Evolutionary conservation across 2,888 invertebrate species (phyloP).

Genomic region (Himalopsyche kuldschensis): DNA sequence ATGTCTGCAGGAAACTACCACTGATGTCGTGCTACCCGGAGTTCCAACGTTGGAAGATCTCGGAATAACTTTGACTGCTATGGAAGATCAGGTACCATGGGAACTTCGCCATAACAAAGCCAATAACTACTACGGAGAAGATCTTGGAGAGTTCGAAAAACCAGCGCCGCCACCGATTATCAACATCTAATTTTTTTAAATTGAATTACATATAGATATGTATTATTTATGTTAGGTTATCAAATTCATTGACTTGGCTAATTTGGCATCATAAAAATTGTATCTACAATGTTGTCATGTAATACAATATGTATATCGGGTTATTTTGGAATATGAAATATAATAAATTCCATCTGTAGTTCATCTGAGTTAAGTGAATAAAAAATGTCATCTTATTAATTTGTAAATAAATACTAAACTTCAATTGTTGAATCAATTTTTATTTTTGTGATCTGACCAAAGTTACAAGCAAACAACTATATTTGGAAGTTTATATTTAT

Average conservation of each 20-base stretch:
- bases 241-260: not conserved
- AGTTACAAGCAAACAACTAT: not conserved
- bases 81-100: conserved; percentile 85
- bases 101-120: conserved; percentile 73
- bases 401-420: not conserved
- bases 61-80: conserved; percentile 72
- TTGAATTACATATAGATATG: not conserved
- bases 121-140: conserved; percentile 71
- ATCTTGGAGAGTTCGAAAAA: conserved; percentile 73
- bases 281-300: not conserved
- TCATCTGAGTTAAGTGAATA: not conserved
- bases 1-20: conserved; percentile 68
- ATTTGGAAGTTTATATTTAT: too few species aligned
- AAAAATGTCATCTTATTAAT: not conserved
- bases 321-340: not conserved
- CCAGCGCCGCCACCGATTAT: conserved; percentile 64
- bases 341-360: not conserved
- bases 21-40: conserved; percentile 65
- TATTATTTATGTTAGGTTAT: not conserved
- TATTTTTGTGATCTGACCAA: not conserved
- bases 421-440: not conserved
- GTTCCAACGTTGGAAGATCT: conserved; percentile 86
- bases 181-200: not conserved
- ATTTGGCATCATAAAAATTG: not conserved
- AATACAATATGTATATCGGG: not conserved